Conservation (phyloP, 2,797 vertebrate species). For the Danio tinwini region DNA sequence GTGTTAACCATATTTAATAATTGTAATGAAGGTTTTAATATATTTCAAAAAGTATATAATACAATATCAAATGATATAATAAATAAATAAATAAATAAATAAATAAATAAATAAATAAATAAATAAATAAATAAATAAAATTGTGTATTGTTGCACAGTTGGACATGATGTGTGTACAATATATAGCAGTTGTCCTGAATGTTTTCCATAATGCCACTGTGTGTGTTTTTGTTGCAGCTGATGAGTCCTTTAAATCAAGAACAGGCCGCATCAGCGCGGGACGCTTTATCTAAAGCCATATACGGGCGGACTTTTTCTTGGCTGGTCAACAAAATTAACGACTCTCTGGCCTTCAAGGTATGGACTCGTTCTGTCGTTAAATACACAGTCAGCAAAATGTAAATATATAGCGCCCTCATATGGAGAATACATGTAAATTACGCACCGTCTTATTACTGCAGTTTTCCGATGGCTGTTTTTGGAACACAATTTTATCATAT, state of each 20-base stretch:
- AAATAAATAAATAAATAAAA: too few relatives aligned
- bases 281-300: slow-evolving; percentile 92
- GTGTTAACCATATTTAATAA: too few relatives aligned
- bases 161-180: background rate
- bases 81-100: too few relatives aligned
- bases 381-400: background rate
- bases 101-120: too few relatives aligned
- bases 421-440: slow-evolving; percentile 22
- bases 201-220: slow-evolving; percentile 24
- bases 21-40: too few relatives aligned
- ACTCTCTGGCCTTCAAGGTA: slow-evolving; percentile 90
- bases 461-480: background rate
- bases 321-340: slow-evolving; percentile 96
- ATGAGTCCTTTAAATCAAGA: slow-evolving; percentile 95
- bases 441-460: background rate
- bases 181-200: background rate
- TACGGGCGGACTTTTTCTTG: slow-evolving; percentile 97
- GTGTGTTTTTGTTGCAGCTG: slow-evolving; percentile 75
- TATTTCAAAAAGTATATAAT: too few relatives aligned
- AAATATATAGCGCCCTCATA: slow-evolving; percentile 47
- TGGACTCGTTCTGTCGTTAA: background rate
- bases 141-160: background rate
- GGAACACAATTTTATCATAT: slow-evolving; percentile 10
- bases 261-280: slow-evolving; percentile 90
- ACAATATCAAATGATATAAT: too few relatives aligned